Base-by-base conservation (phyloP, 2,888 invertebrate species). In the Eurytoma adleriae region DNA sequence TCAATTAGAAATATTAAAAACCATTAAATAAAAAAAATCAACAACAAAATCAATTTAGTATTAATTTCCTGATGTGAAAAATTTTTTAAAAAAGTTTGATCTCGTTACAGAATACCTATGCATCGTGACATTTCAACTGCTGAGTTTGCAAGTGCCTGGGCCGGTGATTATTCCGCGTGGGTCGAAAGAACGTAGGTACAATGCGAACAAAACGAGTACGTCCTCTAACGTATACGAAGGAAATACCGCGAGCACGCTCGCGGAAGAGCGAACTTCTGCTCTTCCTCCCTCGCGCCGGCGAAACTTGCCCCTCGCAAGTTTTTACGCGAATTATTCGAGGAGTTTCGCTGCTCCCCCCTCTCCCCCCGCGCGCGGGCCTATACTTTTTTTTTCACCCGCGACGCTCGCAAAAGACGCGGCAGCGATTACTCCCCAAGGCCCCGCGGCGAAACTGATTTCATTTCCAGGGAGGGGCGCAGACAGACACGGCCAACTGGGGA, bases 371-470 rank as follows among this genome's bases (percentile, higher is more conserved):
- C 40, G 4, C 5, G n/a, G n/a, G n/a, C 24, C 24, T 24, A 24
- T 24, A 24, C 40, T 40, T 40, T 40, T 40, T 40, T 40, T 7
- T 10, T 40, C 16, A 64, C 12, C 48, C 40, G 2, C 64, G 40
- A 14, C 12, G 24, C 1, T 40, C 54, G 54, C 4, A 50, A 27
- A 56, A 40, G 52, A 40, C 48, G 70, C 24, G 48, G 27, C 57
- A 62, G 61, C 74, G 80, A 82, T 82, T 78, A 80, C 80, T 80
- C 80, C 80, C 82, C 27, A 54, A 76, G 78, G 78, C 67, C 66
- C 59, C 57, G 30, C 68, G 40, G 18, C 52, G 69, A 71, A 72
- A 71, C 78, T 76, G 72, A 82, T 83, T 83, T 82, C 80, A 83
- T 81, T 83, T 76, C 67, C 40, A 69, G 57, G 10, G 71, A 27